Evolutionary conservation across 1,140 invertebrate genomes (phyloP), one percentile per base, ranked within the genome.

Genomic region (Proctacanthus coquilletti): DNA sequence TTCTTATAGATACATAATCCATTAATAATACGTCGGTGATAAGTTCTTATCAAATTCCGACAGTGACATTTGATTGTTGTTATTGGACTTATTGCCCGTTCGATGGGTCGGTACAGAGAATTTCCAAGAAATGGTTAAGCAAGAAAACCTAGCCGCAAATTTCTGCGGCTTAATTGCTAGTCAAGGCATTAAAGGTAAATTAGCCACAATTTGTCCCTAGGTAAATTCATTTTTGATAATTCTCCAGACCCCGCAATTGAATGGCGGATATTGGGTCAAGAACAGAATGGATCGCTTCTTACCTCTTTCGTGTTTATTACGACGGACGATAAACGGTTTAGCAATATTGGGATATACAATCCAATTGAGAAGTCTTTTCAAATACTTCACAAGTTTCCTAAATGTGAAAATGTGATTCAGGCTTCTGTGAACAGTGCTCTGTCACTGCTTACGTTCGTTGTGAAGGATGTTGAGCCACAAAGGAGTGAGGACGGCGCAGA

Each of bases 261-360:
- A 66, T 83, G 79, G 78, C 71, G 78, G 29, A 63, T 82, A 38
- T 58, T 83, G 39, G 79, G 80, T 0, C 79, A 82, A 60, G 80
- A 84, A 48, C 75, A 74, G 56, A 72, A 81, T 54, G 75, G 74
- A 2, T 71, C 71, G 4, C 56, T 81, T 45, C 45, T 82, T 11
- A 65, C 80, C n/a, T 70, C 74, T 13, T 82, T 79, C 78, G 57
- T 69, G 36, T 68, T 77, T 38, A 69, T 70, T 45, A 57, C 53
- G 18, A 45, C 56, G 17, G 50, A 57, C 14, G 48, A 52, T 8
- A 45, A 56, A 14, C n/a, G n/a, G n/a, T 39, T 56, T 21, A 68
- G 62, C 30, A 39, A 48, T 11, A 61, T 72, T 25, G 69, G 68
- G 4, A 50, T 65, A 18, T 70, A 69, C 35, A 61, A 55, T 34